Evolutionary conservation across 2,113 vertebrate genomes (phyloP).

Genomic region (Corydoras maculifer): DNA sequence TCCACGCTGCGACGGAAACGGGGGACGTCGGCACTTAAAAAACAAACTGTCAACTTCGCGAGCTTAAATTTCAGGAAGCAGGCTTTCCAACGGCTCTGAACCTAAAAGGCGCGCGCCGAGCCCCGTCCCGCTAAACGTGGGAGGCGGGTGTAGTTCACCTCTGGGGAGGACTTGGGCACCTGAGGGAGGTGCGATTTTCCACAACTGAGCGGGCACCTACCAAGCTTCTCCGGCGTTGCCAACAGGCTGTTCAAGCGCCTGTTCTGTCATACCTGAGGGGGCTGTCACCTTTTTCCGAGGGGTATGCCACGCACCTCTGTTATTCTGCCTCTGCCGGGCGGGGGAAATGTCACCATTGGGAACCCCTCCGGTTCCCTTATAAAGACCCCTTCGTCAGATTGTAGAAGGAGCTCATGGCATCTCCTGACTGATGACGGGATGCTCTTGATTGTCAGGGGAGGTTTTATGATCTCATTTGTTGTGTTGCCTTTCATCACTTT

Average conservation of each 20-base stretch:
- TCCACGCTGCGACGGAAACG: no score
- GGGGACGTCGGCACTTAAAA: slow-evolving; percentile 16
- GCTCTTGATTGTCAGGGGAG: slow-evolving; percentile 38
- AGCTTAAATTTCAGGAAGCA: slow-evolving; percentile 18
- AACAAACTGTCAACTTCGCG: slow-evolving; percentile 6
- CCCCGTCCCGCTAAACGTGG: not conserved
- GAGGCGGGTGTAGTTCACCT: slow-evolving; percentile 16
- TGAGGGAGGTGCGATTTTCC: slow-evolving; percentile 36
- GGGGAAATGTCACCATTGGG: slow-evolving; percentile 35
- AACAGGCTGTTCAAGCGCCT: slow-evolving; percentile 25
- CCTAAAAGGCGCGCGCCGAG: no score
- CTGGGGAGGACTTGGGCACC: slow-evolving; percentile 19
- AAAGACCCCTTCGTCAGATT: slow-evolving; percentile 21
- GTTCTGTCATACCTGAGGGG: slow-evolving; percentile 30
- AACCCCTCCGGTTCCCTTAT: slow-evolving; percentile 18
- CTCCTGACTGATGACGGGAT: slow-evolving; percentile 31
- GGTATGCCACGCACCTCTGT: slow-evolving; percentile 36
- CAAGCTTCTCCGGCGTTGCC: slow-evolving; percentile 32
- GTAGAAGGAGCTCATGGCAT: slow-evolving; percentile 15
- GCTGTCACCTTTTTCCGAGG: slow-evolving; percentile 40
- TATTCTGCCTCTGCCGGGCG: slow-evolving; percentile 28
- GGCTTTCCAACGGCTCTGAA: no score
- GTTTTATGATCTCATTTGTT: slow-evolving; percentile 36
- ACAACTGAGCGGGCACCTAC: slow-evolving; percentile 23
- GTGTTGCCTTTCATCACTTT: slow-evolving; percentile 26